A percentile compares a stretch with the other conserved stretches of the same genome.
phyloP scores from a whole-genome alignment of 2,888 invertebrate genomes.

The Athalia circularis region DNA sequence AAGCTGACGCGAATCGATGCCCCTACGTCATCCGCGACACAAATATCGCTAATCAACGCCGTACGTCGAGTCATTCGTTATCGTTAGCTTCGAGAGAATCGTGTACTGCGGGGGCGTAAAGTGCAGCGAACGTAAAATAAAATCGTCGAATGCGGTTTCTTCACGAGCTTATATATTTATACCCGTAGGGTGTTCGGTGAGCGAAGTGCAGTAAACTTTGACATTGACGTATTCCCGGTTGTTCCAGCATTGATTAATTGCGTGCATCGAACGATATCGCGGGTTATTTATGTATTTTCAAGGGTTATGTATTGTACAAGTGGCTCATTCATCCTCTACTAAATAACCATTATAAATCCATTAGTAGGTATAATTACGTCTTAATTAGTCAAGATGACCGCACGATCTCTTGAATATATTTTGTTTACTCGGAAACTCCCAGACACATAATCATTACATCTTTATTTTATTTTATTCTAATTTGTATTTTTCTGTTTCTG shows the following conservation, averaged over 20 bases:
- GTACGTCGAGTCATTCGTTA: constrained; percentile 38
- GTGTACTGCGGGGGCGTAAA: constrained; percentile 40
- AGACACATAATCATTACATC: constrained; percentile 6
- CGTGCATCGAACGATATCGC: constrained; percentile 1
- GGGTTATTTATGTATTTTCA: neutral
- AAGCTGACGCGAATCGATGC: constrained; percentile 42
- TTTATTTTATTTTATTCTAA: neutral
- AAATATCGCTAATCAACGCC: constrained; percentile 45
- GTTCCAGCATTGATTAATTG: neutral
- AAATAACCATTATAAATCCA: neutral
- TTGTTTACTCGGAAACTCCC: constrained; percentile 28
- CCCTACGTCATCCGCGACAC: constrained; percentile 30
- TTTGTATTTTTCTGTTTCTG: too few species aligned
- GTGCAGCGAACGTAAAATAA: neutral
- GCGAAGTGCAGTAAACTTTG: constrained; percentile 5
- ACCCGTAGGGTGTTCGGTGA: neutral
- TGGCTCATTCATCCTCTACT: neutral
- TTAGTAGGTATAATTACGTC: constrained; percentile 19
- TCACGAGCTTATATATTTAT: neutral
- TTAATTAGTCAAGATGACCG: neutral
- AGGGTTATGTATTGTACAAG: neutral
- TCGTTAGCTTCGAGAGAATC: constrained; percentile 38
- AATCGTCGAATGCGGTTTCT: constrained; percentile 25
- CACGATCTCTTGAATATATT: neutral
- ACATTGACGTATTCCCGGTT: constrained; percentile 12